These are phyloP conservation scores for Magallana ariakensis DNA, from an alignment of 1,140 invertebrate species.

Conservation along the genomic window DNA sequence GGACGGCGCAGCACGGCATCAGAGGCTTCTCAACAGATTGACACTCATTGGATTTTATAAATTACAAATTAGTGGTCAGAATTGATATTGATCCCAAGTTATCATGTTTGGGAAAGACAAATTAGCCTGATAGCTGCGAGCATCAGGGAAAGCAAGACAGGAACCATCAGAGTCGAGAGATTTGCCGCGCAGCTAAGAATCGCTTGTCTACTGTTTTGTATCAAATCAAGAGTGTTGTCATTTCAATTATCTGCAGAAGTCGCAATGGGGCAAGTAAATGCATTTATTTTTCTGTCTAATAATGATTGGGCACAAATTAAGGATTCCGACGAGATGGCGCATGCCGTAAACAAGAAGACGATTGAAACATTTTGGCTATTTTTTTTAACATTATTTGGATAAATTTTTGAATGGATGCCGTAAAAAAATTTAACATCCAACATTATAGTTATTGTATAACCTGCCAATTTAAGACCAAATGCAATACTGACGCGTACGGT, in stretches of 20 bases:
- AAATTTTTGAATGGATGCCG: no score
- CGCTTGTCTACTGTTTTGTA: slow-evolving; percentile 23
- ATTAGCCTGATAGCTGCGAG: slow-evolving; percentile 35
- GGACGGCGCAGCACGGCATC: not conserved
- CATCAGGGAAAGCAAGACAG: slow-evolving; percentile 40
- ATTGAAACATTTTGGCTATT: no score
- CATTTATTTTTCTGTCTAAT: not conserved
- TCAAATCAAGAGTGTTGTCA: slow-evolving; percentile 28
- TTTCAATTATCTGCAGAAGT: slow-evolving; percentile 30
- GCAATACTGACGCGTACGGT: no score
- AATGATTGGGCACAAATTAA: not conserved
- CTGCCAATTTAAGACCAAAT: no score
- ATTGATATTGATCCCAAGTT: slow-evolving; percentile 41
- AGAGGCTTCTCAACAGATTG: slow-evolving; percentile 24
- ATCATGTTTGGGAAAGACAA: slow-evolving; percentile 49
- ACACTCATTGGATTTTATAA: slow-evolving; percentile 33
- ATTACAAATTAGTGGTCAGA: slow-evolving; percentile 32
- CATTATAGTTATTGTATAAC: no score
- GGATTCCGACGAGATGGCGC: not conserved
- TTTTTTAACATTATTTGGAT: no score
- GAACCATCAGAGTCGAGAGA: slow-evolving; percentile 41
- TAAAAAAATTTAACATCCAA: no score
- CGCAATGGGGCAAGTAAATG: slow-evolving; percentile 29
- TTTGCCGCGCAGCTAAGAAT: slow-evolving; percentile 6
- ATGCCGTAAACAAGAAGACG: no score